Evolutionary conservation across 2,797 vertebrate species (phyloP), one percentile per base, ranked within the genome.

Genomic region (Apogon hyalosoma): DNA sequence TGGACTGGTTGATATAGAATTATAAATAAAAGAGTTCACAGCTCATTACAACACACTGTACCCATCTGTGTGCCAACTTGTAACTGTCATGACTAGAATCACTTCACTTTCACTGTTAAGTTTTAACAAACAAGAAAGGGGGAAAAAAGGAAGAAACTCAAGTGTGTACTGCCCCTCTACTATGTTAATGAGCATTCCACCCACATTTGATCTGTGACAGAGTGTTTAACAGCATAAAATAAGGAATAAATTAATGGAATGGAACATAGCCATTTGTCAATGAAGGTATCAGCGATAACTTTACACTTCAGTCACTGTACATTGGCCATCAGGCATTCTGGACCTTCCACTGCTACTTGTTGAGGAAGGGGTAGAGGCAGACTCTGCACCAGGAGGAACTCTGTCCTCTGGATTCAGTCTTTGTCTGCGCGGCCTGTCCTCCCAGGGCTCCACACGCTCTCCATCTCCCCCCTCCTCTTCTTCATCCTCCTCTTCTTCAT

Each of bases 291-390:
- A 87, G 12, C 47, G 36, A 75, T 47, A 58, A 79, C 66, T 78
- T 96, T 94, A 99, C 92, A 99, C 98, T 92, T 99, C 97, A 83
- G 96, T 99, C 91, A 98, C 94, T 75, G 97, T 98, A 92, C 97
- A 98, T 93, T 99, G 98, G 90, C 98, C 98, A 54, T 99, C 98
- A 11, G 98, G 97, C 92, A 96, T 95, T 82, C 98, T 96, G 72
- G 97, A 98, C 78, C 96, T 95, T 69, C 94, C 95, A 1, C 86
- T 93, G 73, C 91, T 88, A 86, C 85, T 93, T 73, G 83, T 90
- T 79, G 92, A 90, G 74, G 90, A 73, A 88, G 86, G 72, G 3
- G 83, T 66, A 31, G 88, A 87, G 55, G 70, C 67, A 39, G 91
- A 87, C 77, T 94, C 95, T 0, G 88, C 92, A 1, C 93, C 95